These are phyloP conservation scores for Hydrocynus forskahlii DNA, from an alignment of 2,797 vertebrate genomes.

Conservation along the genomic window DNA sequence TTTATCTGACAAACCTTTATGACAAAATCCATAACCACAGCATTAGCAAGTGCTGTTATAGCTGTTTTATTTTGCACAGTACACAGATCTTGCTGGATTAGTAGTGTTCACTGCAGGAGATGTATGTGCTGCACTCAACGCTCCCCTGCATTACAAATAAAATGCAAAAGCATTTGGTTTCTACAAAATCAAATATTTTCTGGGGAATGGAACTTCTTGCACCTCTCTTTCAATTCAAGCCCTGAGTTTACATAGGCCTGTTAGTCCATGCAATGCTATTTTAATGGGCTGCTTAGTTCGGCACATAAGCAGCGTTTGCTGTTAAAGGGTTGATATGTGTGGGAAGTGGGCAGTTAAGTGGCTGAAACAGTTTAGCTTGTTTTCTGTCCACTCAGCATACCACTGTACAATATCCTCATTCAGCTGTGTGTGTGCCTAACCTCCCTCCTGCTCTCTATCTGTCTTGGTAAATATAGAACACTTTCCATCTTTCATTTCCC, in stretches of 20 bases:
- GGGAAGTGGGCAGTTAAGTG: conserved; percentile 47
- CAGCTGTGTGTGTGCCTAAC: conserved; percentile 21
- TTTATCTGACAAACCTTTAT: no score
- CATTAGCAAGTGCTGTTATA: no score
- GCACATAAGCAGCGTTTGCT: conserved; percentile 12
- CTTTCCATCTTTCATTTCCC: not conserved
- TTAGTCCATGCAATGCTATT: conserved; percentile 8
- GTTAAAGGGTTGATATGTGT: conserved; percentile 23
- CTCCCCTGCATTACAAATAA: no score
- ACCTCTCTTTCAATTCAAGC: not conserved
- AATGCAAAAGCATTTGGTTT: no score
- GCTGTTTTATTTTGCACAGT: no score
- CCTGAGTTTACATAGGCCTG: conserved; percentile 23
- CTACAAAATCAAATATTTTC: no score
- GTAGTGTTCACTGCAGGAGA: no score
- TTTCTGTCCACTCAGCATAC: conserved; percentile 48
- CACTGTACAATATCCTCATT: conserved; percentile 12
- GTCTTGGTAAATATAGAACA: conserved; percentile 16
- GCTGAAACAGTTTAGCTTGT: conserved; percentile 40
- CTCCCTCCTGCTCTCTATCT: not conserved
- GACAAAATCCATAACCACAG: no score
- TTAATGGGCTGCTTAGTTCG: conserved; percentile 31
- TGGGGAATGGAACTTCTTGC: not conserved
- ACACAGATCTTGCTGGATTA: no score
- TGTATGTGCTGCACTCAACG: no score